Base-by-base conservation (phyloP, 2,113 vertebrate genomes). In the Carassius carassius region DNA sequence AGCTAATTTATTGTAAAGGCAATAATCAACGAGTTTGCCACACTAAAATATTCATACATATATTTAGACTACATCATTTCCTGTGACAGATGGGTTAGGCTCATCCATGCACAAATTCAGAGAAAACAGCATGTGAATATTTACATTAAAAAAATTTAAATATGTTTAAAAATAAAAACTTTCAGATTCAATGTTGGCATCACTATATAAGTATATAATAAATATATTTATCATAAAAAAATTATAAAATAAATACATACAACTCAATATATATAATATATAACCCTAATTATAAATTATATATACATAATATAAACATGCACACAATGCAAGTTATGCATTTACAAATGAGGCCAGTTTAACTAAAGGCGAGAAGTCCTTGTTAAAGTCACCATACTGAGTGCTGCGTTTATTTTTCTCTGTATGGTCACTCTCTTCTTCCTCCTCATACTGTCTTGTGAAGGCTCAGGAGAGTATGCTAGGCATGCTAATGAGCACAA, bases 401-500 rank as follows among this genome's bases (percentile, higher is more conserved):
- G 47, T 4, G 19, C 0, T 47, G 10, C 1, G 0, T 5, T 23
- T 73, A 49, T 74, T 74, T 74, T 49, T 49, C 72, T 74, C 23
- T 47, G 41, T 25, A 41, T 14, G 41, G 12, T 25, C 21, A 49
- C n/a, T 49, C 72, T 44, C 10, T 12, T 73, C 8, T 4, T 73
- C 16, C 19, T 73, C 44, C 44, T 75, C 35, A 41, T 44, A 72
- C 69, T 49, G 72, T 23, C 44, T 75, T 69, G 44, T 51, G 44
- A 32, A 32, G 75, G 29, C 75, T 35, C 60, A 80, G 17, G 44
- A 29, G 60, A 78, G 78, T 60, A 67, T 29, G 76, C 84, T 54
- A 83, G 44, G 60, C 80, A 70, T 62, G 78, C 23, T 76, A 74
- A 83, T 79, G 82, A 84, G 82, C 44, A 35, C 25, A 44, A 78